Conservation (phyloP, 2,113 vertebrate species). For the Tretioscincus oriximinensis region DNA sequence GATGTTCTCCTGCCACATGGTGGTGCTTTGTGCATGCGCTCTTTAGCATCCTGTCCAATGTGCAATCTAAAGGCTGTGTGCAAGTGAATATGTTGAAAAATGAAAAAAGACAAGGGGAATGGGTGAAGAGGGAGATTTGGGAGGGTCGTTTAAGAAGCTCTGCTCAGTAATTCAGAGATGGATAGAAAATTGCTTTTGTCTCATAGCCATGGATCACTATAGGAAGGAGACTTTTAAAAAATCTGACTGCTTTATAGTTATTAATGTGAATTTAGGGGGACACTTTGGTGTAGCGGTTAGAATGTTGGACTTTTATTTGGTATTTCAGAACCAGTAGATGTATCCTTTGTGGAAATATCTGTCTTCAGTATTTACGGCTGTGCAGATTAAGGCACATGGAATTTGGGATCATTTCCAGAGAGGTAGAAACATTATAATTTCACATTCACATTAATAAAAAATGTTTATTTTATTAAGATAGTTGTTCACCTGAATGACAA, state of each 20-base stretch:
- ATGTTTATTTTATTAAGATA: too few relatives aligned
- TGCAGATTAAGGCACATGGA: too few relatives aligned
- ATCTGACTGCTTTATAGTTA: slow-evolving; percentile 11
- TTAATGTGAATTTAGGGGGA: slow-evolving; percentile 27
- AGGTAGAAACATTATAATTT: too few relatives aligned
- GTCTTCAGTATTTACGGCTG: too few relatives aligned
- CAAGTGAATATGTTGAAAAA: slow-evolving; percentile 3
- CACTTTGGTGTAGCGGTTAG: slow-evolving; percentile 5
- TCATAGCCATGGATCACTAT: slow-evolving; percentile 41
- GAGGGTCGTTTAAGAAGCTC: slow-evolving; percentile 13
- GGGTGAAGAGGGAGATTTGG: slow-evolving; percentile 45
- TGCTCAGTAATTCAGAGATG: slow-evolving; percentile 49
- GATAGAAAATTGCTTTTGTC: slow-evolving; percentile 52
- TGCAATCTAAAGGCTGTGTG: slow-evolving; percentile 5
- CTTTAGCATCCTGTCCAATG: slow-evolving; percentile 18
- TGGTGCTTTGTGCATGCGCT: slow-evolving; percentile 58
- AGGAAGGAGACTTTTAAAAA: too few relatives aligned
- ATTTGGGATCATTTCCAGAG: too few relatives aligned
- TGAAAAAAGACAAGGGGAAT: not conserved
- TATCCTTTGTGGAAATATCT: too few relatives aligned
- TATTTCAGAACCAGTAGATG: not conserved
- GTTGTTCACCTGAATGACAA: too few relatives aligned
- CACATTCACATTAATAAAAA: too few relatives aligned
- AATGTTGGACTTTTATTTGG: slow-evolving; percentile 52
- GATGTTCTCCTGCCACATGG: slow-evolving; percentile 71